Base-by-base conservation (phyloP, 2,113 vertebrate species). In the Donacobius atricapilla region DNA sequence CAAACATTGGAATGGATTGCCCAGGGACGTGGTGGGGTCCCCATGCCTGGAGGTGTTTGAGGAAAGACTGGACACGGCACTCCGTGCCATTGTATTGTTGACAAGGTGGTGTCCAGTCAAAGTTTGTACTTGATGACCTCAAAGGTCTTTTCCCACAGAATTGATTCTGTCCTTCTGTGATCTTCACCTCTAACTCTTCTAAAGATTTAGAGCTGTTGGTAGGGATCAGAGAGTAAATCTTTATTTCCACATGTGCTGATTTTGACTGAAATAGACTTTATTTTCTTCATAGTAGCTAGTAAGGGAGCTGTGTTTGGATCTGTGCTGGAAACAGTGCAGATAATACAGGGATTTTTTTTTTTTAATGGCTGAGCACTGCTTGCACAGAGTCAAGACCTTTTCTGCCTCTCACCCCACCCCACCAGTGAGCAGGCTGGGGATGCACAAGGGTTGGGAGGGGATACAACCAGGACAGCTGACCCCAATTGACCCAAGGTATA, bases 401-500 rank as follows among this genome's bases (percentile, higher is more conserved):
- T 42, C 69, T 53, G 45, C n/a, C 44, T 58, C 23, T 81, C 23
- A 39, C 15, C 2, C 15, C 27, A 31, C 4, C 4, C 25, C 13
- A 21, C 14, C 14, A 60, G 23, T 5, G 17, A 54, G 25, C 6
- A 85, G 25, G 10, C 11, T 81, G 16, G 13, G 10, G 3, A 2
- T 60, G 22, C 25, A 25, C 9, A 64, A 37, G 22, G 22, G 2
- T 2, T 58, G 39, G 37, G 22, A 45, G 27, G 10, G 4, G 22
- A n/a, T 15, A 12, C 13, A 48, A 16, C 6, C 18, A 11, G 31
- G 20, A 69, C 25, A 47, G n/a, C 15, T 69, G 83, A 60, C 24
- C 13, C 15, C 24, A 40, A 0, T 0, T 40, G 33, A 42, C 17
- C 10, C 5, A 17, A 53, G 50, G 16, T 28, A 13, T 58, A 83